Evolutionary conservation across 2,113 vertebrate species (phyloP).

Genomic region (Pseudorectes ferrugineus): DNA sequence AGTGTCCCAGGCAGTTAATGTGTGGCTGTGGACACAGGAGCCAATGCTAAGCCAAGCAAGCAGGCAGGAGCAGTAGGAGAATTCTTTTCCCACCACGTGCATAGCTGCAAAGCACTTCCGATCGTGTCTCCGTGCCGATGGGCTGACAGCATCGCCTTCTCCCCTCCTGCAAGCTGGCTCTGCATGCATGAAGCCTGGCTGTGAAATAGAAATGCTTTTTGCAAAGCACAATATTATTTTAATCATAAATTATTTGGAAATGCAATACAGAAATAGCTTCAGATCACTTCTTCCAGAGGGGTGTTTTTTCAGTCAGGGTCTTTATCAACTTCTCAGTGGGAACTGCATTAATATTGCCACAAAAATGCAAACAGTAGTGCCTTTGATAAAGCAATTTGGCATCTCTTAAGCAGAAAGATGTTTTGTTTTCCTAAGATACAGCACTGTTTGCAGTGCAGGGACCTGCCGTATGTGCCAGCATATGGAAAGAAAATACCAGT

Average conservation of each 20-base stretch:
- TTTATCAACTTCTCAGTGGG: conserved; percentile 37
- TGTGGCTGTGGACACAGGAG: background rate
- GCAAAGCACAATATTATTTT: conserved; percentile 46
- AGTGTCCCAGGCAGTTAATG: background rate
- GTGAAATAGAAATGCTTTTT: background rate
- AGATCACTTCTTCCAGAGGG: conserved; percentile 5
- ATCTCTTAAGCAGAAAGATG: conserved; percentile 16
- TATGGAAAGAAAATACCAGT: background rate
- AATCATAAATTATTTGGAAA: conserved; percentile 43
- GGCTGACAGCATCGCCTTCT: background rate
- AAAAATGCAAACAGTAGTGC: conserved; percentile 56
- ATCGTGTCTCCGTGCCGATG: accelerated
- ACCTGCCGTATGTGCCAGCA: background rate
- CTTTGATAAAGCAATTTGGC: conserved; percentile 42
- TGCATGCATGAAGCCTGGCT: background rate
- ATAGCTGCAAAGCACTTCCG: background rate
- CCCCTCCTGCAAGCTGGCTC: background rate
- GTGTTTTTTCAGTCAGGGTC: conserved; percentile 18
- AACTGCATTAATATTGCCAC: conserved; percentile 39
- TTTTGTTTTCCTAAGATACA: conserved; percentile 29
- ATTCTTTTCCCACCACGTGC: background rate
- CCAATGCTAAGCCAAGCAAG: background rate
- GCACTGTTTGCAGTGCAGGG: background rate
- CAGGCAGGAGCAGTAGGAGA: background rate
- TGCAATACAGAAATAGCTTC: background rate